Conservation (phyloP, 1,140 invertebrate genomes). For the Diachasma alloeum region DNA sequence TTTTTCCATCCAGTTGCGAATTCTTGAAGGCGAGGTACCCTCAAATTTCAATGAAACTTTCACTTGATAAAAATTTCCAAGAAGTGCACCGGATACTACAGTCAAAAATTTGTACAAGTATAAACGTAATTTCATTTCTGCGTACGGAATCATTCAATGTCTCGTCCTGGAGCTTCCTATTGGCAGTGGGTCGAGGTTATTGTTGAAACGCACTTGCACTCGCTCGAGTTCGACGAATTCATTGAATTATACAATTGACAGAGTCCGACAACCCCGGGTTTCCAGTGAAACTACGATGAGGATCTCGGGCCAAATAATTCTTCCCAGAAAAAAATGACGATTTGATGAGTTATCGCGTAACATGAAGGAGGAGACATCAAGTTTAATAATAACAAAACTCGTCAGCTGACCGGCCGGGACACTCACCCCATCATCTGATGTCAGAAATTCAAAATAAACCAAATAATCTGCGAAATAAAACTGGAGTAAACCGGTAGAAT, state of each 20-base stretch:
- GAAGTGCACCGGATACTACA: no score
- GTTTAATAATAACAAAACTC: constrained; percentile 10
- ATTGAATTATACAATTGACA: constrained; percentile 32
- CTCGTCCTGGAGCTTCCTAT: background rate
- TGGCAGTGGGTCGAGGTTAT: constrained; percentile 4
- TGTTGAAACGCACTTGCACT: constrained; percentile 3
- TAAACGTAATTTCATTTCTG: background rate
- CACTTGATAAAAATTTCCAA: no score
- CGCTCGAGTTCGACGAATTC: constrained; percentile 25
- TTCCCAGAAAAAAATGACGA: background rate
- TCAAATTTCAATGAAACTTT: no score
- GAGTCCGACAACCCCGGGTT: constrained; percentile 32
- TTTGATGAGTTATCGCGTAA: background rate
- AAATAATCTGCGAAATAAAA: constrained; percentile 8
- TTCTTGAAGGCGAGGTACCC: no score
- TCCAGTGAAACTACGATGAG: constrained; percentile 18
- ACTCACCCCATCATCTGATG: background rate
- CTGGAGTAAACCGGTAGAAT: background rate
- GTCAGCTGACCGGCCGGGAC: background rate
- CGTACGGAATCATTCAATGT: background rate
- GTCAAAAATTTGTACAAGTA: no score
- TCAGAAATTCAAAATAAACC: background rate
- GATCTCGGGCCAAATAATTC: background rate
- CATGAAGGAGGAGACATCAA: background rate
- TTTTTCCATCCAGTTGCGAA: no score